Percentiles rank a stretch among this genome's conserved stretches.
phyloP scores from a whole-genome alignment of 35 echinoderm and acorn worm species.

The Ptychodera flava region DNA sequence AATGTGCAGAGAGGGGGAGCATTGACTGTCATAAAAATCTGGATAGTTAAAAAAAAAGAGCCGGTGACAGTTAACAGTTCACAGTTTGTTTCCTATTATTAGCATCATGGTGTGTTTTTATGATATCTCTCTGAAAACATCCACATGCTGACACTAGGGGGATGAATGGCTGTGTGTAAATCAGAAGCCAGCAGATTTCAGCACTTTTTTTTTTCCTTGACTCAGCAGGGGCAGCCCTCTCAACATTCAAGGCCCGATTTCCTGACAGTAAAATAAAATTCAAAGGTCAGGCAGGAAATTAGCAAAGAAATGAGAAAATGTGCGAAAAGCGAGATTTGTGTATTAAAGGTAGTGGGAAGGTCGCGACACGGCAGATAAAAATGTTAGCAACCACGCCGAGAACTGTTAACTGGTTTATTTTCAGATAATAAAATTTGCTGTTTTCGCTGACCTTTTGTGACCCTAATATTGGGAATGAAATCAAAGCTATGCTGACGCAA shows the following conservation, averaged over 20 bases:
- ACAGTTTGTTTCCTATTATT: too few species aligned
- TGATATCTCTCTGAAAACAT: too few species aligned
- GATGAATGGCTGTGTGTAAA: too few species aligned
- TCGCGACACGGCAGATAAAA: neutral
- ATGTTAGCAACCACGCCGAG: neutral
- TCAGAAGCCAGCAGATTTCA: too few species aligned
- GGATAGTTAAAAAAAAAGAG: too few species aligned
- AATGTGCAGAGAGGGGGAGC: too few species aligned
- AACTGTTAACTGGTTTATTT: neutral
- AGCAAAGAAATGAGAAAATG: constrained; percentile 1
- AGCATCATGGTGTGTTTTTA: too few species aligned
- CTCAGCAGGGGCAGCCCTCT: neutral
- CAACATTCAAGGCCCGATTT: neutral
- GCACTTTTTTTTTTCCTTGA: too few species aligned
- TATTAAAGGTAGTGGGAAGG: neutral
- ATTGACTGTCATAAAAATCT: too few species aligned
- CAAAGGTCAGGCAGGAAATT: neutral
- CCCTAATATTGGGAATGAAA: neutral
- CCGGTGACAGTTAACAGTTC: too few species aligned
- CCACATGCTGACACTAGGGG: too few species aligned
- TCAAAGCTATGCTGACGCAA: neutral
- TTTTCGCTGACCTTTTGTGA: neutral
- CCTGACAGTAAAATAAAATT: neutral
- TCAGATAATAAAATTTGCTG: neutral
- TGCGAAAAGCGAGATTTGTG: neutral